Evolutionary conservation across 1,140 invertebrate genomes (phyloP).

Genomic region (Lucilia sericata): DNA sequence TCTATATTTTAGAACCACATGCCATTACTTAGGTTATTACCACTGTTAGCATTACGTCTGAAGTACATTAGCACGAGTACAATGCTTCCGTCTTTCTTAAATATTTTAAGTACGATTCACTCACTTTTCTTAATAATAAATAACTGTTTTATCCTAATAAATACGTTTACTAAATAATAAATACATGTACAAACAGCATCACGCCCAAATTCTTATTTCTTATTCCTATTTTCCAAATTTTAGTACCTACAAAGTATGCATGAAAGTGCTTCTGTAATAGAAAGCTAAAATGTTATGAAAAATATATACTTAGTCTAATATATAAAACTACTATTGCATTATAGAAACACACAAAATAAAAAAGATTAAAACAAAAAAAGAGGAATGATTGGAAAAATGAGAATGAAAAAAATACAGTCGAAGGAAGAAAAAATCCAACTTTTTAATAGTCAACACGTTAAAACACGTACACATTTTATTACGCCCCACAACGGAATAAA

Average conservation of each 20-base stretch:
- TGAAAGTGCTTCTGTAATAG: not conserved
- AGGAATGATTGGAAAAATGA: slow-evolving; percentile 1
- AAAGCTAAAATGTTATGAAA: slow-evolving; percentile 12
- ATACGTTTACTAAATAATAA: not conserved
- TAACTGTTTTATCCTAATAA: slow-evolving; percentile 12
- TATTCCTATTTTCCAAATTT: too few species aligned
- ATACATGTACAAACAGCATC: not conserved
- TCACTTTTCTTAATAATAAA: slow-evolving; percentile 11
- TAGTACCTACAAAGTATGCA: not conserved
- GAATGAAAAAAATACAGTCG: not conserved
- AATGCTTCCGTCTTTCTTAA: not conserved
- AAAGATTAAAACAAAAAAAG: not conserved
- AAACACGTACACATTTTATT: slow-evolving; percentile 38
- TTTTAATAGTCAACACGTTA: slow-evolving; percentile 38
- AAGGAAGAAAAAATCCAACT: slow-evolving; percentile 12
- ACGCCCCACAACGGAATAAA: slow-evolving; percentile 12
- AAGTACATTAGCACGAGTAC: too few species aligned
- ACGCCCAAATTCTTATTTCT: too few species aligned
- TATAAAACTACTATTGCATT: not conserved
- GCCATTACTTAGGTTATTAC: not conserved
- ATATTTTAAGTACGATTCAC: not conserved
- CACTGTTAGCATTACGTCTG: too few species aligned
- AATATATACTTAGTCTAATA: not conserved
- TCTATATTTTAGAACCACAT: not conserved
- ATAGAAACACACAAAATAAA: not conserved